Conservation (phyloP, 2,888 invertebrate genomes). For the Ashinkailepas kermadecensis region DNA sequence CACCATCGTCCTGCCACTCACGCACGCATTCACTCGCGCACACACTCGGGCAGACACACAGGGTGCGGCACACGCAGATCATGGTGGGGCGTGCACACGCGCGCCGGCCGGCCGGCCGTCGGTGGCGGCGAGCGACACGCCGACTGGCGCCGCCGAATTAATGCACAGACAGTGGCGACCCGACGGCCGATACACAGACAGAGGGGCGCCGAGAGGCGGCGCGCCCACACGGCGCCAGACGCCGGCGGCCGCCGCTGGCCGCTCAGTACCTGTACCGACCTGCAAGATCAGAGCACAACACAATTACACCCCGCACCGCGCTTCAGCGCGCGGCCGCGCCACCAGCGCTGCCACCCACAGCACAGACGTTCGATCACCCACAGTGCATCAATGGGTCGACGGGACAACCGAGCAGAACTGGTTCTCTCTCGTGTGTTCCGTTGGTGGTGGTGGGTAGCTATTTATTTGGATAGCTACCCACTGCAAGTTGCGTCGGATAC, state of each 20-base stretch:
- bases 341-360: too few relatives aligned
- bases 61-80: neutral
- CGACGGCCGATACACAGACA: neutral
- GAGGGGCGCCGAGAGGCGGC: neutral
- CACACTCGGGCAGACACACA: neutral
- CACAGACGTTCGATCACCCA: too few relatives aligned
- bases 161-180: neutral
- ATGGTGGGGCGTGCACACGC: neutral
- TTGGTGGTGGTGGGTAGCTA: too few relatives aligned
- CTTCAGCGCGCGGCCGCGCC: neutral
- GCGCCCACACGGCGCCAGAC: neutral
- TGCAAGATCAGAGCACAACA: neutral
- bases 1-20: too few relatives aligned
- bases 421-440: too few relatives aligned
- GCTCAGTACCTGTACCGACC: constrained; percentile 22
- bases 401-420: too few relatives aligned
- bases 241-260: neutral
- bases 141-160: too few relatives aligned
- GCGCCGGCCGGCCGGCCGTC: neutral
- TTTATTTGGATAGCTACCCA: too few relatives aligned
- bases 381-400: too few relatives aligned
- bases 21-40: neutral
- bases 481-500: too few relatives aligned
- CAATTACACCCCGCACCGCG: neutral
- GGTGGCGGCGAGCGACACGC: too few relatives aligned